Evolutionary conservation across 2,113 vertebrate species (phyloP), one percentile per base, ranked within the genome.

Genomic region (Gobiocypris rarus): DNA sequence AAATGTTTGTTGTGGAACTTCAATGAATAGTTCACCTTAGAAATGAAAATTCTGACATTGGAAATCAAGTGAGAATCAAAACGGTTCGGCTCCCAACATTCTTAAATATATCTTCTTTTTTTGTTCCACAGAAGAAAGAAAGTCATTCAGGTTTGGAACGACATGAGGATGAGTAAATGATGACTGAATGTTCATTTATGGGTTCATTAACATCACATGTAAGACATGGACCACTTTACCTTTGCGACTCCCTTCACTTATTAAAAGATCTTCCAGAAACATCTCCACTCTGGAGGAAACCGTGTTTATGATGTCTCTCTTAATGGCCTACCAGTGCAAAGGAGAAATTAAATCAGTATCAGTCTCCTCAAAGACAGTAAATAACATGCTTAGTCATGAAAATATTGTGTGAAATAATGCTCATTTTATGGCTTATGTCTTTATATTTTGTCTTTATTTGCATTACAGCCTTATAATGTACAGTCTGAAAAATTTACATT

Each of bases 221-320:
- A 10, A 52, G 41, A 24, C 41, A 26, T 24, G 1, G 28, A 22
- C 34, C 11, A 61, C 28, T 75, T 59, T 73, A 81, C 81, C 75
- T 78, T 87, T 87, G 56, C 61, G 82, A 88, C 92, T 93, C 86
- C 88, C 86, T 50, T 90, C 92, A 88, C 93, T 94, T 87, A 95
- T 90, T 85, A 94, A 89, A 67, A 96, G 90, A 87, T 99, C 97
- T 87, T 99, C 97, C 91, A 98, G 95, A 2, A 97, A 87, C 92
- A 99, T 96, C 91, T 97, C 95, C 93, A 96, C 95, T 59, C 97
- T 95, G 61, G 94, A 94, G 87, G 92, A 93, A 89, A 98, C 89
- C 0, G 97, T 97, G 84, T 96, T 97, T 88, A 99, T 88, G 43
- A 96, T 91, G 74, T 99, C 97, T 90, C 96, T 96, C 88, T 97